Evolutionary conservation across 2,888 invertebrate species (phyloP), one percentile per base, ranked within the genome.

Genomic region (Agrilus mali): DNA sequence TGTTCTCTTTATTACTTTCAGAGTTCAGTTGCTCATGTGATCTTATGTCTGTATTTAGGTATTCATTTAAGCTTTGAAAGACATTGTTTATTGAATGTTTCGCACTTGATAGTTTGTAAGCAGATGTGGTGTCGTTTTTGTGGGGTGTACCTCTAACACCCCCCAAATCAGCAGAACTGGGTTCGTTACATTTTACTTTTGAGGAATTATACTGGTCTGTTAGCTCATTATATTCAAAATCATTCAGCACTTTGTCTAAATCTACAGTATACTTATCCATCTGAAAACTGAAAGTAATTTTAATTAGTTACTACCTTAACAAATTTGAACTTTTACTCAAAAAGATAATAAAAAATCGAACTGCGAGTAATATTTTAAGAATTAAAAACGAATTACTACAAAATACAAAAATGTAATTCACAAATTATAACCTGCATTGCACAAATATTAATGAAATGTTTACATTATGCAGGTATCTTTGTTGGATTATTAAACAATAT

Each of bases 191-290:
- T 45, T 33, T 47, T 10, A 27, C 27, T 27, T 27, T 27, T 27
- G 27, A 27, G 10, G 27, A 27, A 10, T 27, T 54, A 35, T 63
- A 55, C 36, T 61, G 56, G 35, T 63, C 63, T 5, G 65, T 66
- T 32, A 67, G 60, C 71, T 86, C 83, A 58, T 77, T 79, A 55
- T 82, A 76, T 64, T 88, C 87, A 60, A 88, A 82, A 61, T 86
- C 86, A 65, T 88, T 86, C 45, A 88, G 70, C 50, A 87, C 84
- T 69, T 85, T 83, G 64, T 88, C 86, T 59, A 88, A 72, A 67
- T 88, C 87, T 48, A 87, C 79, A 36, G 67, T 60, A 52, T 64
- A 68, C 53, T 68, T 68, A 53, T 68, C 68, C 68, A 68, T 68
- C 59, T 63, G 49, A 43, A 60, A 51, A 38, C 4, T 3, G 17